Evolutionary conservation across 2,797 vertebrate genomes (phyloP).

Genomic region (Microctenopoma stevenorrisi): DNA sequence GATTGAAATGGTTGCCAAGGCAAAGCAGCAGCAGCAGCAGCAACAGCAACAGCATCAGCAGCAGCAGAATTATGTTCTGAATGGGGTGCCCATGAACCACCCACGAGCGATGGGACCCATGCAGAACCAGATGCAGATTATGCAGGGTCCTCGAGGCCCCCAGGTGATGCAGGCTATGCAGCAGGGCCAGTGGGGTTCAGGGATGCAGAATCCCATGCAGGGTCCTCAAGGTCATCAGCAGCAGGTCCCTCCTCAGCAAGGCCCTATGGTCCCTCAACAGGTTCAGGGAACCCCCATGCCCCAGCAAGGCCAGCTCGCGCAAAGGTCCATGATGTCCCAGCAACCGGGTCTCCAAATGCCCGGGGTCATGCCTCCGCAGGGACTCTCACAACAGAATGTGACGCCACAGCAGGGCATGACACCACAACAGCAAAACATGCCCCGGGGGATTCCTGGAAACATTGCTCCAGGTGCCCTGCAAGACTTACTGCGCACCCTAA

Average conservation of each 20-base stretch:
- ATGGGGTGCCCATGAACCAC: slow-evolving; percentile 90
- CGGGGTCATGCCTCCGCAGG: slow-evolving; percentile 79
- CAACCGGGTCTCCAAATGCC: slow-evolving; percentile 77
- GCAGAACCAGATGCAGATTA: slow-evolving; percentile 90
- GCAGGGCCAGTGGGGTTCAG: slow-evolving; percentile 89
- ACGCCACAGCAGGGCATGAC: slow-evolving; percentile 81
- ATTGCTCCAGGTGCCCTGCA: slow-evolving; percentile 94
- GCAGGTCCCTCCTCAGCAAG: slow-evolving; percentile 72
- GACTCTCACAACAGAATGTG: slow-evolving; percentile 84
- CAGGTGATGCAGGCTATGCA: slow-evolving; percentile 89
- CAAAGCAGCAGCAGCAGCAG: slow-evolving; percentile 82
- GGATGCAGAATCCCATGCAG: slow-evolving; percentile 86
- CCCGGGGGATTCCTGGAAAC: slow-evolving; percentile 86
- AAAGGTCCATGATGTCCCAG: slow-evolving; percentile 83
- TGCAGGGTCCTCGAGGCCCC: slow-evolving; percentile 87
- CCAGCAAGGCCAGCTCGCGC: slow-evolving; percentile 78
- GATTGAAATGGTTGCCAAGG: slow-evolving; percentile 92
- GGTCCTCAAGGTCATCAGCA: slow-evolving; percentile 80
- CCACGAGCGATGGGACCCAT: slow-evolving; percentile 88
- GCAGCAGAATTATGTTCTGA: slow-evolving; percentile 88
- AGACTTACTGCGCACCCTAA: slow-evolving; percentile 94
- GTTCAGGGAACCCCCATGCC: slow-evolving; percentile 71
- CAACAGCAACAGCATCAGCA: slow-evolving; percentile 84
- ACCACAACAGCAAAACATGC: slow-evolving; percentile 85
- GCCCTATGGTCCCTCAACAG: slow-evolving; percentile 73